Conservation (phyloP, 2,113 vertebrate genomes). For the Anoplopoma fimbria region DNA sequence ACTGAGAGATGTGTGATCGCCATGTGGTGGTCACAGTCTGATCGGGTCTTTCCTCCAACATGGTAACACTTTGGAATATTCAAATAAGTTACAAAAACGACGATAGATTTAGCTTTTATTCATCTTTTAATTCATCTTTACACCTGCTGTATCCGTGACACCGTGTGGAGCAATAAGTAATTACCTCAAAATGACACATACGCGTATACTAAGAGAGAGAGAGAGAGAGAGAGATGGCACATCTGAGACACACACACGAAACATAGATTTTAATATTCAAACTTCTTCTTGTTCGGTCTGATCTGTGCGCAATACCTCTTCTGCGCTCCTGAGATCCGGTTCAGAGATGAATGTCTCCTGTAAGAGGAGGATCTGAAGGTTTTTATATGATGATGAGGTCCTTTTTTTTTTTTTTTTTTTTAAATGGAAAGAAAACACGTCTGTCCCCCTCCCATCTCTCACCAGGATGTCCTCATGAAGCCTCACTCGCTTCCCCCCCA, state of each 20-base stretch:
- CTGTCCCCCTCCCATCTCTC: neutral
- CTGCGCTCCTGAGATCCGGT: neutral
- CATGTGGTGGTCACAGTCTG: neutral
- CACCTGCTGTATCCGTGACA: constrained; percentile 12
- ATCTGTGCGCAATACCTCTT: neutral
- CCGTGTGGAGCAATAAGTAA: constrained; percentile 52
- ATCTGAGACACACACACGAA: constrained; percentile 33
- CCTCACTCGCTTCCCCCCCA: neutral
- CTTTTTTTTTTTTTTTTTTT: no score
- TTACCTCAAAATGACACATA: constrained; percentile 48
- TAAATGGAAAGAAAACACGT: neutral
- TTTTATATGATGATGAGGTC: neutral
- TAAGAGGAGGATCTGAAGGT: neutral
- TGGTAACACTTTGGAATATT: neutral
- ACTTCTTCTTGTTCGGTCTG: neutral
- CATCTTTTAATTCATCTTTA: constrained; percentile 41
- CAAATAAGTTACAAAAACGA: constrained; percentile 16
- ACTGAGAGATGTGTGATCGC: neutral
- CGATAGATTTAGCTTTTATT: constrained; percentile 28
- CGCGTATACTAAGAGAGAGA: no score
- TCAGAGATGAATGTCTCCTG: neutral
- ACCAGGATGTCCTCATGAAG: neutral
- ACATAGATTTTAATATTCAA: neutral
- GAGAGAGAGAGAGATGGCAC: no score
- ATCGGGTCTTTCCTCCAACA: neutral